These are phyloP conservation scores for Glaucopsyche alexis DNA, from an alignment of 2,888 invertebrate species.

Conservation along the genomic window DNA sequence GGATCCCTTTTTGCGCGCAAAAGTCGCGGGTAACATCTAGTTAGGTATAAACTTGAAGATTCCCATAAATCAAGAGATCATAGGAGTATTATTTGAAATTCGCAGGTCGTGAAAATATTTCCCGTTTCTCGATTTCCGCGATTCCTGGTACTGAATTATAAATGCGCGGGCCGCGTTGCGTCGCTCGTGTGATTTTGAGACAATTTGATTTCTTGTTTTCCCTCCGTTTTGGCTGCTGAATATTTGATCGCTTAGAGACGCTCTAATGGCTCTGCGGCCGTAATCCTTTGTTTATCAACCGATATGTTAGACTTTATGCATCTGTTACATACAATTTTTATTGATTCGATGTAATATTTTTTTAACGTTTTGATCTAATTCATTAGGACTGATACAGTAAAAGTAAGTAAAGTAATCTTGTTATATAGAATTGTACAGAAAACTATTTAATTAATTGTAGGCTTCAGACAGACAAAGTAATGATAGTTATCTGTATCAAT, in stretches of 20 bases:
- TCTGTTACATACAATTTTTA: neutral
- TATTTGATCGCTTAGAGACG: slow-evolving; percentile 69
- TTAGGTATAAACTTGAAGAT: too few species aligned
- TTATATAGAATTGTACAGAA: too few species aligned
- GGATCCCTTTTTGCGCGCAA: too few species aligned
- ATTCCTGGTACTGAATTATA: slow-evolving; percentile 64
- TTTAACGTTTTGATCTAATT: too few species aligned
- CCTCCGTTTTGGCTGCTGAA: slow-evolving; percentile 73
- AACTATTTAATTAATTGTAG: too few species aligned
- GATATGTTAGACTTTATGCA: neutral
- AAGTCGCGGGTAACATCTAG: too few species aligned
- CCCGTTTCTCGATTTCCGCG: slow-evolving; percentile 46
- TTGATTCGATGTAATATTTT: neutral
- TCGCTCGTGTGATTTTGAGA: slow-evolving; percentile 77
- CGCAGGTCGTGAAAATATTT: slow-evolving; percentile 54
- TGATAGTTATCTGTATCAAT: neutral
- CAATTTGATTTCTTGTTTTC: slow-evolving; percentile 77
- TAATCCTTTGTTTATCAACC: slow-evolving; percentile 42
- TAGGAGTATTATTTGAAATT: slow-evolving; percentile 44
- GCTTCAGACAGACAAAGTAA: too few species aligned
- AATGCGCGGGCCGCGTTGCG: slow-evolving; percentile 62
- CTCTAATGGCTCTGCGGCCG: slow-evolving; percentile 67
- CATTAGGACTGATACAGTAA: too few species aligned
- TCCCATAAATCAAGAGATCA: too few species aligned
- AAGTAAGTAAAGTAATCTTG: too few species aligned